Conservation (phyloP, 2,888 invertebrate genomes). For the Drosophila kuntzei region DNA sequence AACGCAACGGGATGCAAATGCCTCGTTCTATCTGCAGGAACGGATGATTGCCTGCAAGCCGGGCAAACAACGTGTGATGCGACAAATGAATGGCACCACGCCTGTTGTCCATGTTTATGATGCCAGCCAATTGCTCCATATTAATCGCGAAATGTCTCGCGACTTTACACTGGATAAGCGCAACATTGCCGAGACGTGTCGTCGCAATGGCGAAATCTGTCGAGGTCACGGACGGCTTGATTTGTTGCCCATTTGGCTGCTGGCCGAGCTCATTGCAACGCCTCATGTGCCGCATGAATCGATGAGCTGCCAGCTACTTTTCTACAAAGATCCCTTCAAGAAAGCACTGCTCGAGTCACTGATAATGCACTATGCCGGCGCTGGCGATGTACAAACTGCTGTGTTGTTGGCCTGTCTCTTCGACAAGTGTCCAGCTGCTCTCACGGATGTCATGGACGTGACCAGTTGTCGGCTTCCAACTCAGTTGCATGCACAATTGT, state of each 20-base stretch:
- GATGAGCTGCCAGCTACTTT: constrained; percentile 88
- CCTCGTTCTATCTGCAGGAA: constrained; percentile 92
- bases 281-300: constrained; percentile 86
- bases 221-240: constrained; percentile 92
- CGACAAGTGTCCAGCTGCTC: constrained; percentile 88
- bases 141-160: constrained; percentile 92
- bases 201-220: constrained; percentile 92
- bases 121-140: constrained; percentile 89
- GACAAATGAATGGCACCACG: constrained; percentile 70
- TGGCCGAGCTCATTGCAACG: constrained; percentile 90
- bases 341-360: constrained; percentile 93
- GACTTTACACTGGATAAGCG: constrained; percentile 89
- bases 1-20: constrained; percentile 87
- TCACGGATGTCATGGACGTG: constrained; percentile 47
- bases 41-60: constrained; percentile 84
- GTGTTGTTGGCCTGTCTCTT: constrained; percentile 97
- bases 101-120: constrained; percentile 84
- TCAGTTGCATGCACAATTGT: constrained; percentile 86
- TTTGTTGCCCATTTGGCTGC: constrained; percentile 94
- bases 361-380: constrained; percentile 92
- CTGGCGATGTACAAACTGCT: constrained; percentile 96
- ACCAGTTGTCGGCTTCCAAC: constrained; percentile 56
- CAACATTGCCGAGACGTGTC: constrained; percentile 89
- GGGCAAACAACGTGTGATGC: constrained; percentile 85
- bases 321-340: constrained; percentile 94